Evolutionary conservation across 2,113 vertebrate species (phyloP).

Genomic region (Cynocephalus volans): DNA sequence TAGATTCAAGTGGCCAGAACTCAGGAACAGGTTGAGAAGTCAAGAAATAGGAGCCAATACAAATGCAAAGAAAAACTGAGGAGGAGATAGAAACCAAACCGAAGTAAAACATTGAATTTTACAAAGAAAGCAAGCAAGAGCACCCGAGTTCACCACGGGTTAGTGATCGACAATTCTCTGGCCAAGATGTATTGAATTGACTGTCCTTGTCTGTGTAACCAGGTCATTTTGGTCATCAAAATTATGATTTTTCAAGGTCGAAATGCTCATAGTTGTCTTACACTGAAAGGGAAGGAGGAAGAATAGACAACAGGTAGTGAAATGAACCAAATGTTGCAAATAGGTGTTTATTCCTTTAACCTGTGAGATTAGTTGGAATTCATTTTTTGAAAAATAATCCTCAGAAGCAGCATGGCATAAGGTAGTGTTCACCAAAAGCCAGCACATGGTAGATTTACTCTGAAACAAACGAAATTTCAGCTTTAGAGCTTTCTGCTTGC

Average conservation of each 20-base stretch:
- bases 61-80: constrained; percentile 1
- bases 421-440: not conserved
- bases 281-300: not conserved
- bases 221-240: not conserved
- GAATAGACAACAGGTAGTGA: not conserved
- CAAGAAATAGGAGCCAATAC: constrained; percentile 33
- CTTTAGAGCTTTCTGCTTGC: not conserved
- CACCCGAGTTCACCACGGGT: not conserved
- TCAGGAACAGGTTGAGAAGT: not conserved
- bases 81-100: not conserved
- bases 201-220: not conserved
- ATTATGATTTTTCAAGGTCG: not conserved
- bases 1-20: constrained; percentile 11
- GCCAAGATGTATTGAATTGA: not conserved
- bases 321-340: not conserved
- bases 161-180: not conserved
- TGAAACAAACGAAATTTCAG: not conserved
- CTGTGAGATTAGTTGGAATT: constrained; percentile 6
- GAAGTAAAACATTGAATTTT: not conserved
- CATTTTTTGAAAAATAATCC: constrained; percentile 49
- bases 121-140: not conserved
- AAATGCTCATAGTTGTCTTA: not conserved
- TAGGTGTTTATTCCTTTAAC: not conserved
- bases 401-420: not conserved
- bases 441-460: not conserved